Conservation (phyloP, 1,140 invertebrate species). For the Armadillidium nasatum region DNA sequence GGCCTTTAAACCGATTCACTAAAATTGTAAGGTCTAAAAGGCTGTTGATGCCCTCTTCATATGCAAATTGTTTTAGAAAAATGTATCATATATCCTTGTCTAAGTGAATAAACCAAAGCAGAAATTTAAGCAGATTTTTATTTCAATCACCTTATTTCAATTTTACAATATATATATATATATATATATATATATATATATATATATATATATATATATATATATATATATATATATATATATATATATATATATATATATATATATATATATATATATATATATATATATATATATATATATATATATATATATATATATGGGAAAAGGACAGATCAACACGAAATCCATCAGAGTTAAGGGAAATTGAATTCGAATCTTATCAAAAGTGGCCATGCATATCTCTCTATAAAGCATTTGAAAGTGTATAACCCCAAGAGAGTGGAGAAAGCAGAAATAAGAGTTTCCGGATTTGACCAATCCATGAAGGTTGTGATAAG, state of each 20-base stretch:
- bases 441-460: too few relatives aligned
- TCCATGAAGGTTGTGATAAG: too few relatives aligned
- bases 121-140: conserved; percentile 19
- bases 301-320: too few relatives aligned
- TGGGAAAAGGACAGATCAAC: too few relatives aligned
- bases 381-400: too few relatives aligned
- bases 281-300: not conserved
- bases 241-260: conserved; percentile 6
- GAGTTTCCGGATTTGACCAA: too few relatives aligned
- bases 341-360: too few relatives aligned
- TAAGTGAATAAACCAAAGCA: conserved; percentile 44
- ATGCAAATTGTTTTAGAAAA: conserved; percentile 44
- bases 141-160: not conserved
- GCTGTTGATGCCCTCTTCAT: conserved; percentile 33
- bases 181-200: conserved; percentile 13
- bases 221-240: conserved; percentile 15
- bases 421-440: too few relatives aligned
- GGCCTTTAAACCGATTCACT: not conserved
- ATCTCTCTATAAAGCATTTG: too few relatives aligned
- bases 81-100: conserved; percentile 44
- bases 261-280: not conserved
- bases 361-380: too few relatives aligned
- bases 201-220: conserved; percentile 11
- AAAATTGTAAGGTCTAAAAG: conserved; percentile 8
- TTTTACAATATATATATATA: conserved; percentile 6